Percentiles rank a stretch among this genome's conserved stretches.
Conservation (phyloP, 2,797 vertebrate genomes). For the Xenentodon cancila region DNA sequence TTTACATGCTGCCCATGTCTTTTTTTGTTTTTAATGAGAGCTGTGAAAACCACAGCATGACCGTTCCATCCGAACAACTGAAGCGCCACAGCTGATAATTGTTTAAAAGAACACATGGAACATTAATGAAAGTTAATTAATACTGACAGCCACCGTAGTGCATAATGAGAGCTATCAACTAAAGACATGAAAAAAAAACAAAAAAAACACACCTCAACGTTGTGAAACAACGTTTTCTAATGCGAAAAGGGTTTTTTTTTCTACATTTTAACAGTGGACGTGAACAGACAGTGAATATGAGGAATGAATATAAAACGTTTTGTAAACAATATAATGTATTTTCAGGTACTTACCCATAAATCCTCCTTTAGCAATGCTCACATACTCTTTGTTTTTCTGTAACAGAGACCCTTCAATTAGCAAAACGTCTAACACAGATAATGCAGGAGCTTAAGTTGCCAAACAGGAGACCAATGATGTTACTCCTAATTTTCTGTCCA, state of each 20-base stretch:
- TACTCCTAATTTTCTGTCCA: neutral
- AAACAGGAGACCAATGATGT: neutral
- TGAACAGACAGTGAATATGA: no score
- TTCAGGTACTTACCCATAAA: conserved; percentile 92
- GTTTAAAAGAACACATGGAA: neutral
- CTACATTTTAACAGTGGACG: no score
- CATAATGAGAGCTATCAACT: neutral
- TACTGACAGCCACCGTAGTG: neutral
- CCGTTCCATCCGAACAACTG: neutral
- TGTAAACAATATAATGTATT: no score
- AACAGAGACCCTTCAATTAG: conserved; percentile 56
- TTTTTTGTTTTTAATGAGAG: no score
- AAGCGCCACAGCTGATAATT: neutral
- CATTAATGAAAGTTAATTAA: neutral
- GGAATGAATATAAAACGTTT: no score
- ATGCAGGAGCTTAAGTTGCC: neutral
- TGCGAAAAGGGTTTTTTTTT: no score
- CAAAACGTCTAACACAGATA: neutral
- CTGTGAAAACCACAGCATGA: no score
- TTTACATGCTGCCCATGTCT: no score
- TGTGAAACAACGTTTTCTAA: no score
- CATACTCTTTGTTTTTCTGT: conserved; percentile 99
- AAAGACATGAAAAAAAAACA: no score
- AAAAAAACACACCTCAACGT: no score
- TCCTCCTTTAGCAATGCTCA: conserved; percentile 98